Percentiles rank a stretch among this genome's conserved stretches.
phyloP scores from a whole-genome alignment of 2,113 vertebrate species.

The Eurypyga helias region DNA sequence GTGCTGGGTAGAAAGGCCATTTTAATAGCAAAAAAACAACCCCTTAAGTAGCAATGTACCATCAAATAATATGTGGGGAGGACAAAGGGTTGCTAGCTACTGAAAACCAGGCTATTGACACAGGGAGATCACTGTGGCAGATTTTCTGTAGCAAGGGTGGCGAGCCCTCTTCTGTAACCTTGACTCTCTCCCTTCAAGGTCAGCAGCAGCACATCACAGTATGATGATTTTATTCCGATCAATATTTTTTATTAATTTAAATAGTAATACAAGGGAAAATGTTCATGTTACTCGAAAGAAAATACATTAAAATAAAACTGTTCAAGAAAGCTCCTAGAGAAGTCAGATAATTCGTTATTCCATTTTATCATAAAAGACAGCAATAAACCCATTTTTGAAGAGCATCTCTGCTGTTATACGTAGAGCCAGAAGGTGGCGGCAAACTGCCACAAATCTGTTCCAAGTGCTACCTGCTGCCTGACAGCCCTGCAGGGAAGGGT shows the following conservation, averaged over 20 bases:
- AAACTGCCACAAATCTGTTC: not conserved
- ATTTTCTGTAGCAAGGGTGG: not conserved
- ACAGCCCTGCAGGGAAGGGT: too few relatives aligned
- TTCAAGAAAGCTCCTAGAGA: not conserved
- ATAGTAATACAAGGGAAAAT: not conserved
- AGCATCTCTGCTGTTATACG: not conserved
- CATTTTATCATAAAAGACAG: not conserved
- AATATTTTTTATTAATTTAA: not conserved
- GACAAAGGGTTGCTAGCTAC: not conserved
- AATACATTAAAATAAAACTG: not conserved
- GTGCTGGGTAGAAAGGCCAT: not conserved
- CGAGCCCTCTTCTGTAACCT: rapidly evolving
- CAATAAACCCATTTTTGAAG: not conserved
- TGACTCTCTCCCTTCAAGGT: not conserved
- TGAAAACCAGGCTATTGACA: rapidly evolving
- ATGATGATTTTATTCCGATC: not conserved
- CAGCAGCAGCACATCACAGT: not conserved
- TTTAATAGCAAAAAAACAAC: not conserved
- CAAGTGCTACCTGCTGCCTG: not conserved
- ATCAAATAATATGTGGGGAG: not conserved
- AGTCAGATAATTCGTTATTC: not conserved
- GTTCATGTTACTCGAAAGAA: not conserved
- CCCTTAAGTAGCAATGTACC: rapidly evolving
- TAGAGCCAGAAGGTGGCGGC: conserved; percentile 53
- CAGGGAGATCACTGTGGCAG: not conserved